Conservation (phyloP, 2,888 invertebrate genomes). For the Bombylius discolor region DNA sequence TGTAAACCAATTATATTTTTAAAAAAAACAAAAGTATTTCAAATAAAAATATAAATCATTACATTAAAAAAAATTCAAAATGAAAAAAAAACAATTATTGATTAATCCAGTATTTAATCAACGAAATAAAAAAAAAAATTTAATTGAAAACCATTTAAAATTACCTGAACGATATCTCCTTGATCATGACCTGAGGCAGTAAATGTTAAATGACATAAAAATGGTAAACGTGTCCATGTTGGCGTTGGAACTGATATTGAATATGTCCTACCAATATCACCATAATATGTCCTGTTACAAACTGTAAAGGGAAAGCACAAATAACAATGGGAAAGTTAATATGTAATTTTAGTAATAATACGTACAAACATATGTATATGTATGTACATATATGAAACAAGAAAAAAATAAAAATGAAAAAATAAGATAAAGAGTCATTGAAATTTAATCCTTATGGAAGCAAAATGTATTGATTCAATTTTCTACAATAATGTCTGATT, state of each 20-base stretch:
- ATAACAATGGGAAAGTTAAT: too few relatives aligned
- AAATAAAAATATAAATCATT: not conserved
- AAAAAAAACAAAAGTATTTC: too few relatives aligned
- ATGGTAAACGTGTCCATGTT: slow-evolving; percentile 62
- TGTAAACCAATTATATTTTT: too few relatives aligned
- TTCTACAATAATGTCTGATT: too few relatives aligned
- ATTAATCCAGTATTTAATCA: not conserved
- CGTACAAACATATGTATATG: too few relatives aligned
- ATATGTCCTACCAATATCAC: slow-evolving; percentile 71
- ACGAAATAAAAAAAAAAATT: not conserved
- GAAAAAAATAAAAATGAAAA: too few relatives aligned
- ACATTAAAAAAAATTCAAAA: not conserved
- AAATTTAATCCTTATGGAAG: too few relatives aligned
- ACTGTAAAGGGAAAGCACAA: slow-evolving; percentile 33
- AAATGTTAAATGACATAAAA: slow-evolving; percentile 81
- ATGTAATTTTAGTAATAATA: too few relatives aligned
- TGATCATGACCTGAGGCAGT: slow-evolving; percentile 79
- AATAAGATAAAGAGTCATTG: too few relatives aligned
- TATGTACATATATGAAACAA: too few relatives aligned
- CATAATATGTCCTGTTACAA: slow-evolving; percentile 86
- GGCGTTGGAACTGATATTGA: slow-evolving; percentile 62
- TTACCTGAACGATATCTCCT: slow-evolving; percentile 77
- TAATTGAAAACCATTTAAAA: not conserved
- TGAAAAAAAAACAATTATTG: not conserved
- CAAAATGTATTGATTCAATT: too few relatives aligned